phyloP scores from a whole-genome alignment of 2,797 vertebrate species.

The Odontamblyopus rebecca region DNA sequence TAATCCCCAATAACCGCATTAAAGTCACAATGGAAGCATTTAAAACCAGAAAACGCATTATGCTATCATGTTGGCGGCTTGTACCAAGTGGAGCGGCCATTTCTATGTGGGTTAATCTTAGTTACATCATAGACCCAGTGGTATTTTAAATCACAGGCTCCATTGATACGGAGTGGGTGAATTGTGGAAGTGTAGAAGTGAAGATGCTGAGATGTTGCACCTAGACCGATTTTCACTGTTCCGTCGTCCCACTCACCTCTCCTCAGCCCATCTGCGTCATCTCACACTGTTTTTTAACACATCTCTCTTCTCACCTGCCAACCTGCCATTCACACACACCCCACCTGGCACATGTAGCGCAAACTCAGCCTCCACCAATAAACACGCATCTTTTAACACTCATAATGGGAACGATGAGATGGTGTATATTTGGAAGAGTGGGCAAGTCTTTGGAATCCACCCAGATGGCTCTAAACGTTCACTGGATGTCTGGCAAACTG shows the following conservation, averaged over 20 bases:
- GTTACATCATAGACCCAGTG: not conserved
- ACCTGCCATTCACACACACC: slow-evolving; percentile 44
- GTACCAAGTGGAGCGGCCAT: not conserved
- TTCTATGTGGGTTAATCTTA: not conserved
- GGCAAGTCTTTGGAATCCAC: slow-evolving; percentile 39
- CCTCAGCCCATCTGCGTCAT: slow-evolving; percentile 63
- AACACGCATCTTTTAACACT: slow-evolving; percentile 46
- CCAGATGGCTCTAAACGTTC: slow-evolving; percentile 38
- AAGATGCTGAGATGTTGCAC: slow-evolving; percentile 4
- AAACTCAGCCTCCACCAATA: slow-evolving; percentile 51
- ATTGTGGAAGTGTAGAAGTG: not conserved
- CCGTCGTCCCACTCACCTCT: slow-evolving; percentile 39
- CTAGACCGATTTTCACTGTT: slow-evolving; percentile 27
- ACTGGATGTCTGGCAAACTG: too few relatives aligned
- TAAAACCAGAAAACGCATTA: not conserved
- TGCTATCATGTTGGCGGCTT: not conserved
- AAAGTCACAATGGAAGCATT: slow-evolving; percentile 19
- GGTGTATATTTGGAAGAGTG: slow-evolving; percentile 13
- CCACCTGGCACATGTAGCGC: slow-evolving; percentile 33
- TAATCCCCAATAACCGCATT: not conserved
- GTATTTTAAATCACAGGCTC: slow-evolving; percentile 4
- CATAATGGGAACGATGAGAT: slow-evolving; percentile 19
- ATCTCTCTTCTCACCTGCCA: slow-evolving; percentile 61
- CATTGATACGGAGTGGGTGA: slow-evolving; percentile 2
- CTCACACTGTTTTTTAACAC: slow-evolving; percentile 56